phyloP scores from a whole-genome alignment of 2,113 vertebrate species.

The Sapajus apella region DNA sequence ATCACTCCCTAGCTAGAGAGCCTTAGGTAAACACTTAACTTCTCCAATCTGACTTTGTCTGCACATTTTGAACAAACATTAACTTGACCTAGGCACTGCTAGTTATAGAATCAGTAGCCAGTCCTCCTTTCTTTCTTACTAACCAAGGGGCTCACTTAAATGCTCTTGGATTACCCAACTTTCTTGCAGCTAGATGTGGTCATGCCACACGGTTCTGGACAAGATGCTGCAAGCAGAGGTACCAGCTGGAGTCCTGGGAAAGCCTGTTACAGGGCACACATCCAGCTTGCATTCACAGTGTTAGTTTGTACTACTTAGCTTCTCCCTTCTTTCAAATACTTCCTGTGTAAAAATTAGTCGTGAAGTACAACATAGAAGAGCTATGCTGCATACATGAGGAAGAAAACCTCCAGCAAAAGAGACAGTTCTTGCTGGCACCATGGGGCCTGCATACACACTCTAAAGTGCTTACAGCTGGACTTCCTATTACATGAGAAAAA shows the following conservation, averaged over 20 bases:
- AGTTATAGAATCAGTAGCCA: background rate
- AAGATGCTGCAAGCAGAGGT: background rate
- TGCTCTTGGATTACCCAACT: background rate
- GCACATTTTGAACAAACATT: slow-evolving; percentile 40
- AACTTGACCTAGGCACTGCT: background rate
- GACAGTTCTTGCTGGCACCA: background rate
- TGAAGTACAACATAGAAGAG: background rate
- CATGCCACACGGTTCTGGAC: background rate
- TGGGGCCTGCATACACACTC: background rate
- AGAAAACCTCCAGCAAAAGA: background rate
- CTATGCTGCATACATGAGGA: background rate
- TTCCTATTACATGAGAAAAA: background rate
- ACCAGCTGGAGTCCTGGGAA: background rate
- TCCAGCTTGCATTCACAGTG: background rate
- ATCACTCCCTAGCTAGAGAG: background rate
- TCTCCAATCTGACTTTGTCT: slow-evolving; percentile 10
- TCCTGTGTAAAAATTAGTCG: background rate
- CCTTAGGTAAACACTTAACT: slow-evolving; percentile 12
- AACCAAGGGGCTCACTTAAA: background rate
- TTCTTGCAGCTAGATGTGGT: background rate
- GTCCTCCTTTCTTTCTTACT: background rate
- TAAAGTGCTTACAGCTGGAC: background rate
- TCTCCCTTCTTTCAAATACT: background rate
- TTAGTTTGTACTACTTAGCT: background rate
- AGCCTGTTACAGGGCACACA: background rate